Evolutionary conservation across 2,888 invertebrate species (phyloP), one percentile per base, ranked within the genome.

Genomic region (Cheilosia variabilis): DNA sequence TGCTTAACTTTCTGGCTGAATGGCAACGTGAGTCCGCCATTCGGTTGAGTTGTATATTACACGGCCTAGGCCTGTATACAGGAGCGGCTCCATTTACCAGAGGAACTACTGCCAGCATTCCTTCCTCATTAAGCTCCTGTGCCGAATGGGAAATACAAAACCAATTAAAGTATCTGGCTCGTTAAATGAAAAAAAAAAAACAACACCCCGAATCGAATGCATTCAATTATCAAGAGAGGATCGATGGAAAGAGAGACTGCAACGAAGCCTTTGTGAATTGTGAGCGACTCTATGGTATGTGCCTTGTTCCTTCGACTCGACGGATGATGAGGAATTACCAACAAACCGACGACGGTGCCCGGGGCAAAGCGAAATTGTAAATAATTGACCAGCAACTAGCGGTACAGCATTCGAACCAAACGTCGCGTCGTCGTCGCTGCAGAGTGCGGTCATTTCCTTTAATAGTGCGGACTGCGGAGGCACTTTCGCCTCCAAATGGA

Each of bases 111-210:
- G 45, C 72, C 69, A 41, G 63, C 45, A 69, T 79, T 79, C 65
- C 73, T 60, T 75, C 50, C 69, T 79, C 79, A 73, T 79, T 83
- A 79, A 83, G 73, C 57, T 55, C 45, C 34, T 53, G 62, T 22
- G 22, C 57, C 37, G n/a, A 73, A 63, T 69, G 84, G 73, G 53
- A 75, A 79, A 75, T 73, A 79, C 73, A 79, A 84, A 84, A 79
- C 84, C 79, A 84, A 84, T 84, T 84, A 84, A 84, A 75, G 80
- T 84, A 75, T 80, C 53, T 47, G 84, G 84, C 65, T 84, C 80
- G 65, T 84, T 84, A 80, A 84, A 52, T 58, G 65, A 31, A 55
- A 75, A 60, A 22, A 45, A 19, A 55, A 52, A 27, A 45, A 43
- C 3, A n/a, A 37, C 45, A 19, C 41, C 73, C 43, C 15, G 37